Percentiles rank a stretch among this genome's conserved stretches.
These are phyloP conservation scores for Macrobrachium rosenbergii DNA, from an alignment of 1,140 invertebrate genomes.

Conservation along the genomic window DNA sequence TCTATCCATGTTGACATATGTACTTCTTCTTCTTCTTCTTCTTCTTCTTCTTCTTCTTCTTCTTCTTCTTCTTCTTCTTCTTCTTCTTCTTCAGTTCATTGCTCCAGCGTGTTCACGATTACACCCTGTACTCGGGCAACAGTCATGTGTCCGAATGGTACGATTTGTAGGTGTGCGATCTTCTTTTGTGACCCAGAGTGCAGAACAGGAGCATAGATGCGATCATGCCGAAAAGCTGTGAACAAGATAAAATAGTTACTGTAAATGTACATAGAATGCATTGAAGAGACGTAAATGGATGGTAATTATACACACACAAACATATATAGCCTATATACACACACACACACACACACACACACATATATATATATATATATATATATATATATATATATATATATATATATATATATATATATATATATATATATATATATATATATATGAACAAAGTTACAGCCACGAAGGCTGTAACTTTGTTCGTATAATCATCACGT, in stretches of 20 bases:
- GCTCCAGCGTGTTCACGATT: not conserved
- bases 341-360: too few species aligned
- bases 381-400: too few species aligned
- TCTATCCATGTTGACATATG: not conserved
- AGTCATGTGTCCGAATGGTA: conserved; percentile 75
- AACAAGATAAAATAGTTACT: conserved; percentile 67
- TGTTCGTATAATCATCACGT: too few species aligned
- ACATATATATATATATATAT: too few species aligned
- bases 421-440: too few species aligned
- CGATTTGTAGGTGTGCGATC: conserved; percentile 79
- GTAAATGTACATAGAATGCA: not conserved
- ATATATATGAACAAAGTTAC: too few species aligned
- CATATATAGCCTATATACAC: too few species aligned
- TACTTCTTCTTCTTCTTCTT: not conserved
- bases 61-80: too few species aligned
- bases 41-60: not conserved
- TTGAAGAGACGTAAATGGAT: not conserved
- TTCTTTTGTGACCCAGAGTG: conserved; percentile 79
- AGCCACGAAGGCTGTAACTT: too few species aligned
- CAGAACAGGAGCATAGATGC: conserved; percentile 84
- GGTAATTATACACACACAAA: not conserved
- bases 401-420: too few species aligned
- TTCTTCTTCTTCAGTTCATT: not conserved
- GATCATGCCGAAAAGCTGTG: conserved; percentile 80
- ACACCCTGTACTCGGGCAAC: conserved; percentile 41